Percentiles rank a stretch among this genome's conserved stretches.
Conservation (phyloP, 2,888 invertebrate species). For the Atrina japonica region DNA sequence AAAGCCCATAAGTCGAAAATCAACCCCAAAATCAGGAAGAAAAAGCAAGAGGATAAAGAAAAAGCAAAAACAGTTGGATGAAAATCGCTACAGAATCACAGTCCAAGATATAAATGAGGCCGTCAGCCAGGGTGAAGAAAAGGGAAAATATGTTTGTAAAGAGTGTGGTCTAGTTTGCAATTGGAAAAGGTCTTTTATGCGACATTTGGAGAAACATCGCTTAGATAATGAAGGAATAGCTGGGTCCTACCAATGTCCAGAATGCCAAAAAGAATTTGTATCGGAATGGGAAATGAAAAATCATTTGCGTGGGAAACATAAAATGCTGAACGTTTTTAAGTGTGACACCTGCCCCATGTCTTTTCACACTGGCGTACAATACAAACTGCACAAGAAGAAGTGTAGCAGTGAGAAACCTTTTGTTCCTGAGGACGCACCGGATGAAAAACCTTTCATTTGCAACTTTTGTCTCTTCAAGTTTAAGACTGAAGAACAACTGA, state of each 20-base stretch:
- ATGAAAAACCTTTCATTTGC: slow-evolving; percentile 19
- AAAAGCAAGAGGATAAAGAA: slow-evolving; percentile 8
- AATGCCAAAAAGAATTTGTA: slow-evolving; percentile 19
- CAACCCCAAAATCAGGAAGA: neutral
- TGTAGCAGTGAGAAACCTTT: slow-evolving; percentile 9
- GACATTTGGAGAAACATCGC: slow-evolving; percentile 18
- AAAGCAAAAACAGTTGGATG: neutral
- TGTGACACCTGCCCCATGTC: slow-evolving; percentile 26
- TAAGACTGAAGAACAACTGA: slow-evolving; percentile 18
- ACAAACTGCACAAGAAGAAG: slow-evolving; percentile 17
- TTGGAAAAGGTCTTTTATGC: slow-evolving; percentile 27
- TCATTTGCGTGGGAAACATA: slow-evolving; percentile 28
- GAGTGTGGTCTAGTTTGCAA: slow-evolving; percentile 6
- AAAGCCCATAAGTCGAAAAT: slow-evolving; percentile 2
- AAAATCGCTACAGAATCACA: slow-evolving; percentile 22
- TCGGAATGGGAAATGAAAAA: slow-evolving; percentile 31
- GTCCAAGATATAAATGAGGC: slow-evolving; percentile 20
- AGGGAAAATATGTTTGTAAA: slow-evolving; percentile 17
- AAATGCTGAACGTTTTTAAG: slow-evolving; percentile 22
- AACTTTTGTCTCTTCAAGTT: slow-evolving; percentile 28
- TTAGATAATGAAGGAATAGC: slow-evolving; percentile 17
- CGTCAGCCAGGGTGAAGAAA: slow-evolving; percentile 16
- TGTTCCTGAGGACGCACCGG: neutral
- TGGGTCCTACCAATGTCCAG: neutral
- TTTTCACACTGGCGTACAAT: slow-evolving; percentile 24